Evolutionary conservation across 2,797 vertebrate genomes (phyloP).

Genomic region (Furcifer pardalis): DNA sequence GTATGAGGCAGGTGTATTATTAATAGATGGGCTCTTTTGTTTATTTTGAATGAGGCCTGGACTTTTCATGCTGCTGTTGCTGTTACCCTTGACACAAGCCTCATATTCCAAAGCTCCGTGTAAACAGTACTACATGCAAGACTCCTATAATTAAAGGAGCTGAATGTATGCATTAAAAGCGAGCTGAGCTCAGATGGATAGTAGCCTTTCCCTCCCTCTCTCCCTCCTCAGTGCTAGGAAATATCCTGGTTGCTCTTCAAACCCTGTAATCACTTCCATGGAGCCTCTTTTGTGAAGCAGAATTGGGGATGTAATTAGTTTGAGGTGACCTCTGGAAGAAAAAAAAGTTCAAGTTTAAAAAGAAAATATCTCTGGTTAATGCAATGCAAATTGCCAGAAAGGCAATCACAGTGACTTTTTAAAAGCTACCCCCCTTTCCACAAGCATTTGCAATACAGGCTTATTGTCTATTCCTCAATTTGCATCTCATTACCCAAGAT

Average conservation of each 20-base stretch:
- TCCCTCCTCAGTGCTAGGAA: not conserved
- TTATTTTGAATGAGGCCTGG: not conserved
- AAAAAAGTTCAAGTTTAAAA: slow-evolving; percentile 70
- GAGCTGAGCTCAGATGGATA: not conserved
- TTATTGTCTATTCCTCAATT: slow-evolving; percentile 81
- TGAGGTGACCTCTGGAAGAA: slow-evolving; percentile 76
- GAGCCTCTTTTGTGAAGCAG: slow-evolving; percentile 57
- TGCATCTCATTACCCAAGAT: slow-evolving; percentile 84
- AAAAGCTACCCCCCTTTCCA: slow-evolving; percentile 73
- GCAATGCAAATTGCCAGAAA: slow-evolving; percentile 81
- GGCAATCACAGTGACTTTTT: slow-evolving; percentile 82
- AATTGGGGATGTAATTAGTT: slow-evolving; percentile 69
- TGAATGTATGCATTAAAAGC: slow-evolving; percentile 7
- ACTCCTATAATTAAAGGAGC: slow-evolving; percentile 7
- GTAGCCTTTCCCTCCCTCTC: slow-evolving; percentile 7
- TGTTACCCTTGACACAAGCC: not conserved
- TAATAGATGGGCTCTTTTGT: not conserved
- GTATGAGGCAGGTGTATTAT: not conserved
- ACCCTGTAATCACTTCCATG: slow-evolving; percentile 33
- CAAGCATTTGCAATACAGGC: slow-evolving; percentile 72
- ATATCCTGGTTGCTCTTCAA: slow-evolving; percentile 53
- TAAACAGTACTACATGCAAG: not conserved
- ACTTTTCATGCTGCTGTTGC: not conserved
- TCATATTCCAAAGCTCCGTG: not conserved
- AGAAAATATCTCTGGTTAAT: slow-evolving; percentile 78